Conservation (phyloP, 2,797 vertebrate species). For the Melanotaenia boesemani region DNA sequence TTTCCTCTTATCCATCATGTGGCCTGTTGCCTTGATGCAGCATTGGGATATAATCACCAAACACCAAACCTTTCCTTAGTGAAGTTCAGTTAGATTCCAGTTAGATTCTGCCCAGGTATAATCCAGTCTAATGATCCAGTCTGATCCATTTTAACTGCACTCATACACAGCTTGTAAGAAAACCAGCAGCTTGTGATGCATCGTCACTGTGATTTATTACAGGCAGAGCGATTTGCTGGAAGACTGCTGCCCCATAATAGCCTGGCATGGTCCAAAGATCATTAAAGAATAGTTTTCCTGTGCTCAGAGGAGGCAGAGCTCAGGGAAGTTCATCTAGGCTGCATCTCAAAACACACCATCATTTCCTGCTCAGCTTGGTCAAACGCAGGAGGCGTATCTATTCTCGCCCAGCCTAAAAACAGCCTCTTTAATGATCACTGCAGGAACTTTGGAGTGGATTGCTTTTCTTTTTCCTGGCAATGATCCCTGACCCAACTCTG, state of each 20-base stretch:
- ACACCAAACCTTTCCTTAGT: too few species aligned
- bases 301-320: conserved; percentile 23
- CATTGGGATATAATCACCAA: too few species aligned
- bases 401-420: conserved; percentile 22
- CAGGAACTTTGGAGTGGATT: conserved; percentile 11
- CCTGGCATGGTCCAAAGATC: conserved; percentile 22
- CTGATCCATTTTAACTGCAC: too few species aligned
- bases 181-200: too few species aligned
- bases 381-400: conserved; percentile 33
- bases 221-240: conserved; percentile 2
- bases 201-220: too few species aligned
- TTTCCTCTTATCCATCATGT: too few species aligned
- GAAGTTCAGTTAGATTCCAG: too few species aligned
- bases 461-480: conserved; percentile 46
- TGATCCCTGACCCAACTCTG: conserved; percentile 59
- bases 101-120: too few species aligned
- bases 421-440: conserved; percentile 50
- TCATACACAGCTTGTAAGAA: too few species aligned
- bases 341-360: conserved; percentile 27
- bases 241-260: conserved; percentile 5
- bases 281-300: conserved; percentile 32
- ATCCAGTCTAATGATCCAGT: too few species aligned
- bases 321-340: conserved; percentile 10
- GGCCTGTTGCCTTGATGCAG: too few species aligned
- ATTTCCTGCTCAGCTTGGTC: not conserved